Evolutionary conservation across 2,113 vertebrate genomes (phyloP), one percentile per base, ranked within the genome.

Genomic region (Myxocyprinus asiaticus): DNA sequence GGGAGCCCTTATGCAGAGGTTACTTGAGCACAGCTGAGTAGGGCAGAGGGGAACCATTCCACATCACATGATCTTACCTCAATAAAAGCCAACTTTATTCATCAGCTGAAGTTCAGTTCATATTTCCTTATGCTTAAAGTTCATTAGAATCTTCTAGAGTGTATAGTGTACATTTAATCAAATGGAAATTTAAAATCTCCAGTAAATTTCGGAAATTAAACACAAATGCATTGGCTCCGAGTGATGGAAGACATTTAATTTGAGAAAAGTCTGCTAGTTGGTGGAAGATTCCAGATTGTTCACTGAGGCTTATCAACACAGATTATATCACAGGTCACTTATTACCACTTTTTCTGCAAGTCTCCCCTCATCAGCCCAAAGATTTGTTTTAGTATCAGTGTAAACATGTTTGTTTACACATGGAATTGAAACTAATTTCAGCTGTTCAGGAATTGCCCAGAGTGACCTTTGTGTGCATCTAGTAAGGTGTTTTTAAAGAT

Each of bases 1-100:
- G 63, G 67, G 14, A 77, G 50, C 45, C 15, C 50, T 53, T 83
- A n/a, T n/a, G 33, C 42, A 61, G 33, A 33, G 43, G 56, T 58
- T 62, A 65, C 66, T 68, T 77, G 59, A 80, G 63, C 72, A 75
- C 59, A 63, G 72, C 17, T 55, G 64, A 80, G 53, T 67, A 50
- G 67, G 67, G 33, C 43, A 71, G 11, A 76, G 67, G 64, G 63
- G 45, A 71, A 71, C 10, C 65, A 9, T 62, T 65, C 7, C 42
- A 17, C 22, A 61, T 67, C 22, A 33, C 22, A 33, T 33, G 22
- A 33, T 33, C 6, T 63, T 48, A 74, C 56, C 10, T 69, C 8
- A 76, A 70, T 56, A 69, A 56, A 45, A 56, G 43, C 59, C 64
- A 48, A 42, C 70, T 44, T 47, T 43, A 45, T 17, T 72, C 7